Percentiles rank a stretch among this genome's conserved stretches.
These are phyloP conservation scores for Achlya flavicornis DNA, from an alignment of 2,888 invertebrate species.

Conservation along the genomic window DNA sequence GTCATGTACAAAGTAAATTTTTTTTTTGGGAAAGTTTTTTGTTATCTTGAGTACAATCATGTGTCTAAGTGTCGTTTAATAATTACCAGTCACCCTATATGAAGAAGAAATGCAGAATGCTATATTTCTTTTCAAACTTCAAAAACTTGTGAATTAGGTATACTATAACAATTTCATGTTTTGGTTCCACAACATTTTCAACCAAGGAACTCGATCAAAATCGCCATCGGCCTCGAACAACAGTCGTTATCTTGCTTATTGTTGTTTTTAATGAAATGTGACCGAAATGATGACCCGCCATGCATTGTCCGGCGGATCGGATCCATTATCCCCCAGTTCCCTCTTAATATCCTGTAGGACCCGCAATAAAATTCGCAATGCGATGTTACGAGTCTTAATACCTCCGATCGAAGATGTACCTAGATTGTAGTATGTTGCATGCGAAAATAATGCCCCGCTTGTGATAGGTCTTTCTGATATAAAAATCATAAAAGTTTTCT, in stretches of 20 bases:
- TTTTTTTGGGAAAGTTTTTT: too few species aligned
- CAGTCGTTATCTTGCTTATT: conserved; percentile 67
- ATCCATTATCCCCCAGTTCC: conserved; percentile 63
- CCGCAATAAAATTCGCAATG: conserved; percentile 66
- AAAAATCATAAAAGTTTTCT: too few species aligned
- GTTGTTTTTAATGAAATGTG: conserved; percentile 77
- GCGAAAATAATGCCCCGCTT: background rate
- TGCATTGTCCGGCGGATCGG: conserved; percentile 71
- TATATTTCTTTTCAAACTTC: too few species aligned
- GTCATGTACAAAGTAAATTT: too few species aligned
- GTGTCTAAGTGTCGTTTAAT: too few species aligned
- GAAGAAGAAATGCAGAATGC: too few species aligned
- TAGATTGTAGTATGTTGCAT: background rate
- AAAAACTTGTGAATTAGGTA: too few species aligned
- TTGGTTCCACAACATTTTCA: background rate
- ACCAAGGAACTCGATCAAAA: conserved; percentile 27
- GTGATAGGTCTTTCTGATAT: background rate
- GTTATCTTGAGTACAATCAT: too few species aligned
- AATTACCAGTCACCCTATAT: too few species aligned
- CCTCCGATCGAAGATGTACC: background rate
- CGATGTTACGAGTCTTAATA: conserved; percentile 29
- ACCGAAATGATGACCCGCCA: conserved; percentile 60
- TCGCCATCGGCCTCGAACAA: conserved; percentile 49
- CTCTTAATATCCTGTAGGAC: conserved; percentile 66
- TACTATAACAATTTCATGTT: background rate